Conservation (phyloP, 2,888 invertebrate species). For the Lasioglossum figueresi region DNA sequence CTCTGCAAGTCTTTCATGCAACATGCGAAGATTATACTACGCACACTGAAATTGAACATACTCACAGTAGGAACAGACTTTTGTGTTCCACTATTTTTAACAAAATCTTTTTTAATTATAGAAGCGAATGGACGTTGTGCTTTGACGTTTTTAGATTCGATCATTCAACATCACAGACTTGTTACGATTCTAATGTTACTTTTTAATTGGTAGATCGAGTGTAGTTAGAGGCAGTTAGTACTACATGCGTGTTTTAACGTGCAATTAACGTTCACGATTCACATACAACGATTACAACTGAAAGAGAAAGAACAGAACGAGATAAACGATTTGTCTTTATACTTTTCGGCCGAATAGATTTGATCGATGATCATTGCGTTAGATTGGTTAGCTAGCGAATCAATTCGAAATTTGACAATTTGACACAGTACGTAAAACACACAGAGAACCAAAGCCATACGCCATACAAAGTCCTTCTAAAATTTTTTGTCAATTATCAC, state of each 20-base stretch:
- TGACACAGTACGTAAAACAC: background rate
- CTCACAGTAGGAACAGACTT: conserved; percentile 18
- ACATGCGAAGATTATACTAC: conserved; percentile 27
- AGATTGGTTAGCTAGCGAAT: background rate
- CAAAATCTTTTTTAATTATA: conserved; percentile 3
- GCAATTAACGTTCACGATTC: conserved; percentile 19
- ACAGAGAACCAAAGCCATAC: background rate
- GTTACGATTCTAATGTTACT: conserved; percentile 30
- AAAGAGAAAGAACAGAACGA: background rate
- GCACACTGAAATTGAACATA: conserved; percentile 46
- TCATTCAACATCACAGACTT: background rate
- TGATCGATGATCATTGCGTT: conserved; percentile 10
- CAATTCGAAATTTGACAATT: conserved; percentile 8
- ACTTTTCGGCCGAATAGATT: background rate
- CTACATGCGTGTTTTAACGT: conserved; percentile 20
- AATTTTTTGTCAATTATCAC: conserved; percentile 25
- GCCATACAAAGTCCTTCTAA: conserved; percentile 9
- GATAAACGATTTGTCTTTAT: conserved; percentile 3
- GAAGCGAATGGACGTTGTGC: conserved; percentile 8
- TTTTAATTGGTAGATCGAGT: conserved; percentile 19
- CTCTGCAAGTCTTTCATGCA: conserved; percentile 1
- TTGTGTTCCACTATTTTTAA: conserved; percentile 44
- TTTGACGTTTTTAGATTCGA: conserved; percentile 21
- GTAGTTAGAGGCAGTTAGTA: conserved; percentile 12
- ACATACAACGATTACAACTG: conserved; percentile 38